Conservation (phyloP, 2,888 invertebrate genomes). For the Hypselothyrea guttata region DNA sequence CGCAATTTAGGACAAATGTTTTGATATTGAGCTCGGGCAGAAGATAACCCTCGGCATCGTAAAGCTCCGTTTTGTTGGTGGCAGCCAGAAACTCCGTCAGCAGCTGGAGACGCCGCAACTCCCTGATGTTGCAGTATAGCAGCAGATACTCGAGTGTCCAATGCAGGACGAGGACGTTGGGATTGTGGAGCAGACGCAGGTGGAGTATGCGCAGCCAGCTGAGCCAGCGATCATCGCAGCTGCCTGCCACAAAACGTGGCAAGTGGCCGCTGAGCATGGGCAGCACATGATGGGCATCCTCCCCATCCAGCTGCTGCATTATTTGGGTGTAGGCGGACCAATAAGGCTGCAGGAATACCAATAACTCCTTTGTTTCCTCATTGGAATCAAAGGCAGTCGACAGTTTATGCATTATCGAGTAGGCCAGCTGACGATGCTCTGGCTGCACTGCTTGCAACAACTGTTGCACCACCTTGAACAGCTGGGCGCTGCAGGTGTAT, state of each 20-base stretch:
- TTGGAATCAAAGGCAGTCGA: constrained; percentile 5
- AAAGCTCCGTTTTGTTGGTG: constrained; percentile 71
- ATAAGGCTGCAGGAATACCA: constrained; percentile 28
- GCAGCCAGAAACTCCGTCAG: constrained; percentile 58
- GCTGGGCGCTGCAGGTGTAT: constrained; percentile 27
- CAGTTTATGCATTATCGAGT: constrained; percentile 56
- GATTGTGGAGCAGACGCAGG: constrained; percentile 60
- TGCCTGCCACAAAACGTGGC: constrained; percentile 27
- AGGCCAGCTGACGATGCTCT: constrained; percentile 58
- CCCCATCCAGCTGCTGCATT: constrained; percentile 74
- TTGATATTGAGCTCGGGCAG: constrained; percentile 37
- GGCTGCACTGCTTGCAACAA: constrained; percentile 50
- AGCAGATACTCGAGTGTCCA: constrained; percentile 71
- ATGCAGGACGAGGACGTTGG: constrained; percentile 64
- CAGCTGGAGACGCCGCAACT: constrained; percentile 42
- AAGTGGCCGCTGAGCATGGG: constrained; percentile 59
- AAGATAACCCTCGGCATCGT: constrained; percentile 54
- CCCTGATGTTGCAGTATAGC: constrained; percentile 30
- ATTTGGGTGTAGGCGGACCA: constrained; percentile 65
- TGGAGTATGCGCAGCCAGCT: constrained; percentile 57
- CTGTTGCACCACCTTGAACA: constrained; percentile 44
- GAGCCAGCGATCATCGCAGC: constrained; percentile 21
- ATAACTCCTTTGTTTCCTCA: constrained; percentile 1
- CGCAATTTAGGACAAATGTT: constrained; percentile 42
- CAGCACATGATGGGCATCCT: constrained; percentile 75